These are phyloP conservation scores for Acomys russatus DNA, from an alignment of 2,797 vertebrate species.

Conservation along the genomic window DNA sequence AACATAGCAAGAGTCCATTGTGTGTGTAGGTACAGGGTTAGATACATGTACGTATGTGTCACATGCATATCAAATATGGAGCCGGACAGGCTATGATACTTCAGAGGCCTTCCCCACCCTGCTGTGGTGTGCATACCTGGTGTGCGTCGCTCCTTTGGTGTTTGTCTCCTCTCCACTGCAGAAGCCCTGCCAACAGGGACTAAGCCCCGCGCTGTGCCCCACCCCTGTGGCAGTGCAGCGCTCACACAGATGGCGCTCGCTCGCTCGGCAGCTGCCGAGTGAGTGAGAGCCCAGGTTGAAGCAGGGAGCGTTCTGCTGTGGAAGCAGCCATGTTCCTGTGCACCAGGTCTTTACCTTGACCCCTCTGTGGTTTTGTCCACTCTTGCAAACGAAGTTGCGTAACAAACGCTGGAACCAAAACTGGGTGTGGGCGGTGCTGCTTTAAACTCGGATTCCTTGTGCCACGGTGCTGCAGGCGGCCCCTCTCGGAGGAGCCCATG, in stretches of 20 bases:
- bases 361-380: background rate
- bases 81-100: background rate
- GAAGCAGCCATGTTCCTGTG: background rate
- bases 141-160: accelerated
- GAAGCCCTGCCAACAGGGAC: background rate
- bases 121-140: background rate
- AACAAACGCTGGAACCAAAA: constrained; percentile 14
- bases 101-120: no score
- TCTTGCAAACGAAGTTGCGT: background rate
- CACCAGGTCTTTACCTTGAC: background rate
- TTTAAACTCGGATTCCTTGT: background rate
- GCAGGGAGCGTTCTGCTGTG: background rate
- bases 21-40: background rate
- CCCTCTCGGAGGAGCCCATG: accelerated
- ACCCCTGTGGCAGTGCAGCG: accelerated
- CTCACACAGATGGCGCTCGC: background rate
- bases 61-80: background rate
- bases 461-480: no score
- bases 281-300: background rate
- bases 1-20: background rate
- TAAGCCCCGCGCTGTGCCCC: background rate
- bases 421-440: background rate
- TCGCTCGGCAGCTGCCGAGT: accelerated
- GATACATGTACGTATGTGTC: background rate
- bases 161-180: background rate